Evolutionary conservation across 2,113 vertebrate species (phyloP), one percentile per base, ranked within the genome.

Genomic region (Melozone crissalis): DNA sequence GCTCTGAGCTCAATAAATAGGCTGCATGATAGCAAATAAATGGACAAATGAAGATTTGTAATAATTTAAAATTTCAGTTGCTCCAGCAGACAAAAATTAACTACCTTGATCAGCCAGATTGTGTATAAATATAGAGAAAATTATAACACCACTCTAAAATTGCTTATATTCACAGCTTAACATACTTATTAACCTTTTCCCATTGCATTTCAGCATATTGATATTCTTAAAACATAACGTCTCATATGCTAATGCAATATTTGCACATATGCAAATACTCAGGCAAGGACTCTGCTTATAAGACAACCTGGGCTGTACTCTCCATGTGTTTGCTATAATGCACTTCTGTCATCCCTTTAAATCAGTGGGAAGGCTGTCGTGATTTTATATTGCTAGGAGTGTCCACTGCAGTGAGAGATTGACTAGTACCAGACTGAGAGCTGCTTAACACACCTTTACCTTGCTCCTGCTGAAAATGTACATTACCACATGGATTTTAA

Each of bases 311-410:
- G 52, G 44, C 31, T 41, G 39, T 30, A 43, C 14, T 61, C 44
- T 1, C 8, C 11, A 16, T 41, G 35, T 43, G 35, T 90, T 54
- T 62, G 41, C 43, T 66, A 8, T 10, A 73, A 54, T 11, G 10
- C 28, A 47, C 7, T 33, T 7, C 74, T 71, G 57, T 33, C 44
- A 39, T 43, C 39, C 63, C 54, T 65, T 65, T 77, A 80, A 54
- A 65, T 63, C 19, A 54, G 2, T 2, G 2, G 17, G 37, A 87
- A 43, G 19, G 15, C 66, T 89, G 41, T 30, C 0, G 0, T 35
- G 30, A 71, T 80, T 82, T 82, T 68, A 61, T 39, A 52, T 68
- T 76, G 17, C 26, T 76, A 7, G 3, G 33, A 59, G 27, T 39
- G 79, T 51, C 59, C 37, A 28, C 9, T 80, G 27, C 59, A 80